phyloP scores from a whole-genome alignment of 1,140 invertebrate species.

The Drosophila nigrodunni region DNA sequence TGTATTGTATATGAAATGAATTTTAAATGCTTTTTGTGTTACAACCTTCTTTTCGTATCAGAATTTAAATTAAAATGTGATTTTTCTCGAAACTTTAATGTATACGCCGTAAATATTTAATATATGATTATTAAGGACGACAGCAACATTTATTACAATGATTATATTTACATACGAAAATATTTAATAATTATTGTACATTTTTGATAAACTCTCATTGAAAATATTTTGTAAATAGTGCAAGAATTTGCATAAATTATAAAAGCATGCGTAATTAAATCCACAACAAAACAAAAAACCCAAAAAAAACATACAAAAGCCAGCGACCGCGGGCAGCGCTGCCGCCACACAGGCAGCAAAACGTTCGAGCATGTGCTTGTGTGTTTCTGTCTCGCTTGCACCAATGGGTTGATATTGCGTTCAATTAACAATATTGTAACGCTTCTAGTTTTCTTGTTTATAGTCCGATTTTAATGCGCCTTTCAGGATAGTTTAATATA shows the following conservation, averaged over 20 bases:
- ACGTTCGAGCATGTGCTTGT: too few relatives aligned
- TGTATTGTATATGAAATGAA: conserved; percentile 42
- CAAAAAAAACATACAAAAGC: conserved; percentile 2
- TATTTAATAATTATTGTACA: conserved; percentile 76
- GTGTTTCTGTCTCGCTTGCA: too few relatives aligned
- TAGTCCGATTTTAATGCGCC: too few relatives aligned
- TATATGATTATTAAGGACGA: conserved; percentile 70
- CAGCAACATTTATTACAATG: conserved; percentile 71
- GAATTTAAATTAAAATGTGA: conserved; percentile 83
- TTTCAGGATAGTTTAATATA: too few relatives aligned
- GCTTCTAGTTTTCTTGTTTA: too few relatives aligned
- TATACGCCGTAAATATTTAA: conserved; percentile 82
- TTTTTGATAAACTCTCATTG: conserved; percentile 74
- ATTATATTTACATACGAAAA: conserved; percentile 67
- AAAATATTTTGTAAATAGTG: conserved; percentile 73
- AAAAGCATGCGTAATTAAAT: conserved; percentile 34
- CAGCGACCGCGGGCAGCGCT: too few relatives aligned
- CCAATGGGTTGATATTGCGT: too few relatives aligned
- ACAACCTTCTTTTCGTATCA: conserved; percentile 66
- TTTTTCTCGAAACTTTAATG: conserved; percentile 83
- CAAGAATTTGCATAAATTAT: conserved; percentile 60
- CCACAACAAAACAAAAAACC: conserved; percentile 19
- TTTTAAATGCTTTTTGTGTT: conserved; percentile 69
- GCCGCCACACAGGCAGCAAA: too few relatives aligned
- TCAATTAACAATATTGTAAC: too few relatives aligned